A percentile compares a stretch with the other conserved stretches of the same genome.
These are phyloP conservation scores for Nephrocerus scutellatus DNA, from an alignment of 2,888 invertebrate genomes.

Conservation along the genomic window DNA sequence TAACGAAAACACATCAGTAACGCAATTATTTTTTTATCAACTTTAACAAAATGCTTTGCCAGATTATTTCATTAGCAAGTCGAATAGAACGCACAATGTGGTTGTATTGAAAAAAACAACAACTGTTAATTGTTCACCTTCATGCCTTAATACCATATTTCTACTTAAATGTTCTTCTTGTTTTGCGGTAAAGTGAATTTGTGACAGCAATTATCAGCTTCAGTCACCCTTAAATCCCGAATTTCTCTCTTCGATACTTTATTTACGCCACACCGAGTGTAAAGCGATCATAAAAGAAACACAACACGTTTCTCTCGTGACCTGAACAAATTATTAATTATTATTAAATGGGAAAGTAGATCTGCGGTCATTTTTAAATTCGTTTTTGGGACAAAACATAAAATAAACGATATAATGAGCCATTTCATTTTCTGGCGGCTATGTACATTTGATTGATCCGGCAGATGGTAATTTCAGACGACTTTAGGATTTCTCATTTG, in stretches of 20 bases:
- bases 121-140: conserved; percentile 31
- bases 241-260: conserved; percentile 11
- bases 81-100: background rate
- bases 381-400: conserved; percentile 30
- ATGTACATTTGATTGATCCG: conserved; percentile 35
- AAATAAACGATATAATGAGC: conserved; percentile 41
- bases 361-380: too few species aligned
- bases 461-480: conserved; percentile 37
- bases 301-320: conserved; percentile 33
- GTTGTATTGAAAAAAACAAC: conserved; percentile 20
- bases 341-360: conserved; percentile 41
- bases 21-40: too few species aligned
- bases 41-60: too few species aligned
- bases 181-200: conserved; percentile 26
- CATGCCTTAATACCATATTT: conserved; percentile 19
- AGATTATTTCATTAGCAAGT: too few species aligned
- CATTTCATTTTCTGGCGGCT: conserved; percentile 29
- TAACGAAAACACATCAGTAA: too few species aligned
- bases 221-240: conserved; percentile 31
- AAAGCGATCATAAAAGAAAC: background rate
- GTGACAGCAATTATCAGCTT: conserved; percentile 41
- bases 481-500: conserved; percentile 15
- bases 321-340: conserved; percentile 44
- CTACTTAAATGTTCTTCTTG: conserved; percentile 8
- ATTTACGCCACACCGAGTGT: background rate